Conservation (phyloP, 37 sponge, comb jelly and placozoan species). For the Haliclona indistincta region DNA sequence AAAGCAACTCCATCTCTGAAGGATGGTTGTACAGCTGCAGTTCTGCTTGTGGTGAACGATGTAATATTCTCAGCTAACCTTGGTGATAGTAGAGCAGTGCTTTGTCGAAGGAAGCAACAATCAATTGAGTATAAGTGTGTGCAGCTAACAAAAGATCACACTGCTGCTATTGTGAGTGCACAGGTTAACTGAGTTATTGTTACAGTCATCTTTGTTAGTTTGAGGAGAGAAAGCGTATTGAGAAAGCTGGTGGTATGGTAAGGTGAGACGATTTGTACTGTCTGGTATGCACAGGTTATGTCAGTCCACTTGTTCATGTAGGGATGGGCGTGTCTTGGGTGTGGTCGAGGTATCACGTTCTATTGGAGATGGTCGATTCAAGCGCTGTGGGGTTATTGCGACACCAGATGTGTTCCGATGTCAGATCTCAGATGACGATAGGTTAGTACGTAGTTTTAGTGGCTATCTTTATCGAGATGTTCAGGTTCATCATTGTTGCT, state of each 20-base stretch:
- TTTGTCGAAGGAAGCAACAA: constrained; percentile 32
- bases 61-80: constrained; percentile 74
- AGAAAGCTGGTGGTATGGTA: constrained; percentile 82
- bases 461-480: not conserved
- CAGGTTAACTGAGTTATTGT: not conserved
- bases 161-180: constrained; percentile 57
- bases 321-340: constrained; percentile 86
- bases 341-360: constrained; percentile 86
- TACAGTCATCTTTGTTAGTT: constrained; percentile 47
- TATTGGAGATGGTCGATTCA: constrained; percentile 87
- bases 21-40: constrained; percentile 80
- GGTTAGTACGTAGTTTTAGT: constrained; percentile 5
- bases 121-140: constrained; percentile 12
- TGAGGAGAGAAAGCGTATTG: constrained; percentile 85
- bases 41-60: constrained; percentile 68
- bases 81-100: constrained; percentile 85
- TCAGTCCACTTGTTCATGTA: constrained; percentile 3
- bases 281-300: not conserved
- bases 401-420: constrained; percentile 68
- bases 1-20: constrained; percentile 77
- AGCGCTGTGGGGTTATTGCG: constrained; percentile 77
- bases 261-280: constrained; percentile 36
- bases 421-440: constrained; percentile 62
- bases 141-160: constrained; percentile 76
- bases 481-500: constrained; percentile 77